Evolutionary conservation across 2,888 invertebrate genomes (phyloP).

Genomic region (Agrilus cyanescens): DNA sequence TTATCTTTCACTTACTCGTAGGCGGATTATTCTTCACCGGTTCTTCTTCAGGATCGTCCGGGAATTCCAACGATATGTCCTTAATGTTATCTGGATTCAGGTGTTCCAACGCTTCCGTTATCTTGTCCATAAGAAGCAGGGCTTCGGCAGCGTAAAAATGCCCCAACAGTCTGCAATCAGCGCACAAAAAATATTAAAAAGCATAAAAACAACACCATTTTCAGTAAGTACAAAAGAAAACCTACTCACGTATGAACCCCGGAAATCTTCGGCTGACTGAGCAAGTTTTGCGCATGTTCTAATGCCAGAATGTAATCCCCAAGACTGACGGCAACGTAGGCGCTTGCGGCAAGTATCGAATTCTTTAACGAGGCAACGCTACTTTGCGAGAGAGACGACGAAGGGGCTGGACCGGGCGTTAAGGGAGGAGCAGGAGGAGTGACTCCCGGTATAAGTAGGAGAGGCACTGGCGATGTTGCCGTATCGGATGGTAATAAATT

Average conservation of each 20-base stretch:
- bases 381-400: constrained; percentile 48
- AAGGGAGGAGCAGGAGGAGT: constrained; percentile 30
- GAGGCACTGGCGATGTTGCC: constrained; percentile 31
- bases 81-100: constrained; percentile 64
- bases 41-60: constrained; percentile 34
- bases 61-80: constrained; percentile 38
- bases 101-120: constrained; percentile 73
- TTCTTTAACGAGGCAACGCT: constrained; percentile 49
- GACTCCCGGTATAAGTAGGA: constrained; percentile 31
- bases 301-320: constrained; percentile 74
- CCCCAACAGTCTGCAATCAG: constrained; percentile 54
- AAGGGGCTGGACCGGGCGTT: constrained; percentile 42
- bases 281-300: constrained; percentile 62
- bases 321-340: constrained; percentile 74
- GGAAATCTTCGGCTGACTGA: constrained; percentile 59
- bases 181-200: not conserved
- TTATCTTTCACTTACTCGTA: constrained; percentile 23
- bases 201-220: constrained; percentile 1
- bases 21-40: constrained; percentile 29
- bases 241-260: constrained; percentile 51
- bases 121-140: constrained; percentile 66
- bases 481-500: constrained; percentile 50
- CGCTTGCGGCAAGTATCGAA: constrained; percentile 62
- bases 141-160: constrained; percentile 87
- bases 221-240: not conserved